Conservation (phyloP, 2,797 vertebrate genomes). For the Delichon dasypus region DNA sequence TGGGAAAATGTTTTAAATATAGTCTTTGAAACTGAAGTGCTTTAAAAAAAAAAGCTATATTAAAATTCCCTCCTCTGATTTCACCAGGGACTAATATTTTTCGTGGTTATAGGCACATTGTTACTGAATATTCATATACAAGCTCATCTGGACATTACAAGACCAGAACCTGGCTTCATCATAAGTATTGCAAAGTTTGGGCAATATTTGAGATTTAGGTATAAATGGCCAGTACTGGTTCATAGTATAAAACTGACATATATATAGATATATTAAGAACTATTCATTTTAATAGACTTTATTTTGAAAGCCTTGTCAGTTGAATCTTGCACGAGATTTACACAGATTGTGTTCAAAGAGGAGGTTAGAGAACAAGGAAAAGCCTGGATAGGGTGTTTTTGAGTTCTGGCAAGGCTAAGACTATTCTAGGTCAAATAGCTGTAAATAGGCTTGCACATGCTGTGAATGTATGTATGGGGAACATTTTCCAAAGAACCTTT, state of each 20-base stretch:
- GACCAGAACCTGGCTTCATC: background rate
- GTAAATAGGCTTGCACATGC: fast-evolving
- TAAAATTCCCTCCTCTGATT: background rate
- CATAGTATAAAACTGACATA: background rate
- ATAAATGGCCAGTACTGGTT: background rate
- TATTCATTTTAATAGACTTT: background rate
- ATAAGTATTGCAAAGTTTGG: background rate
- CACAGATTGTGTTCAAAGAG: background rate
- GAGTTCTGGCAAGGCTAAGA: background rate
- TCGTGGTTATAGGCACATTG: background rate
- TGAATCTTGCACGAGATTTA: background rate
- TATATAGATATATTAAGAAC: background rate
- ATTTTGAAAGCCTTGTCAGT: background rate
- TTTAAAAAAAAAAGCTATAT: background rate
- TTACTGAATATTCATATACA: background rate
- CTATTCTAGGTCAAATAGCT: background rate
- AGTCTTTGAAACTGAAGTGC: background rate
- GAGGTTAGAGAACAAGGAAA: background rate
- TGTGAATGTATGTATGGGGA: background rate
- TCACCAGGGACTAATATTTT: background rate
- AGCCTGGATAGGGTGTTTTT: background rate
- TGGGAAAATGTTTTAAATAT: background rate
- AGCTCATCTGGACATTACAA: background rate
- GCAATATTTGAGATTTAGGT: background rate
- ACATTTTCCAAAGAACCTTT: background rate